phyloP scores from a whole-genome alignment of 2,888 invertebrate species.

The Horisme vitalbata region DNA sequence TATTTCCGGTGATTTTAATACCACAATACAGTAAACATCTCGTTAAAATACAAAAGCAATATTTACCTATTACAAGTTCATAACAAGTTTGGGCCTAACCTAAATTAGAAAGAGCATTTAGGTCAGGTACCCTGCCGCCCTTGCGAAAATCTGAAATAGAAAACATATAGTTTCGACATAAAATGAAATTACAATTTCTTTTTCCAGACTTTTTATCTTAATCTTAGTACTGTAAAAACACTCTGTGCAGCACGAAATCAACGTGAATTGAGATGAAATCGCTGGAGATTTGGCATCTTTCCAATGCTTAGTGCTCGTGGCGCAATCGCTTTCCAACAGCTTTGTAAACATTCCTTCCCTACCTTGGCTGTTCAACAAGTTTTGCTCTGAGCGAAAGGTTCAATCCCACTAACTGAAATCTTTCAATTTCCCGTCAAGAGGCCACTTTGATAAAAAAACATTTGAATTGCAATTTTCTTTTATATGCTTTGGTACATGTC shows the following conservation, averaged over 20 bases:
- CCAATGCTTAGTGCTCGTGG: slow-evolving; percentile 7
- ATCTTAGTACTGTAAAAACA: slow-evolving; percentile 5
- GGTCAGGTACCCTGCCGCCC: background rate
- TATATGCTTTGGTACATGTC: too few relatives aligned
- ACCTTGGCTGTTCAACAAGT: slow-evolving; percentile 9
- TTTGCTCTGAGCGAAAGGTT: background rate
- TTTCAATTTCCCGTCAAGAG: background rate
- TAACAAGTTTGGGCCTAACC: background rate
- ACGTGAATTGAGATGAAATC: slow-evolving; percentile 11
- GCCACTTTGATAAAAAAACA: background rate
- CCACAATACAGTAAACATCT: background rate
- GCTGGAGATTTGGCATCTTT: slow-evolving; percentile 13
- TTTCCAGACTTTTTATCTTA: slow-evolving; percentile 1
- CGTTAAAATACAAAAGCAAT: background rate
- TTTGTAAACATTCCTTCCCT: slow-evolving; percentile 9
- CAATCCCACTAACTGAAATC: background rate
- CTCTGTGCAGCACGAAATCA: slow-evolving; percentile 1
- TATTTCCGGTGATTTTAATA: too few relatives aligned
- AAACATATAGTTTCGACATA: too few relatives aligned
- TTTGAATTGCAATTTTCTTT: too few relatives aligned
- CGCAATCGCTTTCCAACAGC: slow-evolving; percentile 4
- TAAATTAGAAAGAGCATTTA: background rate
- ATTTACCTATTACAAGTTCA: background rate
- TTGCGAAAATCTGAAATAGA: background rate
- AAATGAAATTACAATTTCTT: too few relatives aligned